Base-by-base conservation (phyloP, 2,888 invertebrate genomes). In the Rapana venosa region DNA sequence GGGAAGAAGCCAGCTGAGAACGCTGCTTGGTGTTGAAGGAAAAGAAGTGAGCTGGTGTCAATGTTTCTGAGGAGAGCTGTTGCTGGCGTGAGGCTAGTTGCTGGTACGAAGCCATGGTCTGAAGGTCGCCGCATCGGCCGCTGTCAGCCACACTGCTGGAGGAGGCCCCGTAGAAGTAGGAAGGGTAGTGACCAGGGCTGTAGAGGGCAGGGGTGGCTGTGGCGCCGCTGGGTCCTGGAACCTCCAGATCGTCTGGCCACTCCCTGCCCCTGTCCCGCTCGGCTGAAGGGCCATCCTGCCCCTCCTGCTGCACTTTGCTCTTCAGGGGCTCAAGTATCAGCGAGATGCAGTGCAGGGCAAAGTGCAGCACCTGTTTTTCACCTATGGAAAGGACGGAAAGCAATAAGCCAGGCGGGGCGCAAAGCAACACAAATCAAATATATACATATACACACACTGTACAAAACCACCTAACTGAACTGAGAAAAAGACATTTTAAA, bases 311-410 rank as follows among this genome's bases (percentile, higher is more conserved):
- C 85, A 84, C 32, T 47, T 61, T 77, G 84, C 36, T 83, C 87
- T 89, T 88, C 61, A 89, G 70, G 74, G 88, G 91, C 77, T 77
- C 84, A 74, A 91, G 88, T 77, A 90, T 85, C 61, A 79, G 74
- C 22, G 90, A 85, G 79, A 90, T 56, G 90, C 88, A 88, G 88
- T 90, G 88, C n/a, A 91, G 88, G 79, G 86, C 88, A 87, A 90
- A 90, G 47, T 88, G 88, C 74, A 91, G 90, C 61, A 87, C 87
- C 85, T 90, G 87, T 66, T 91, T 91, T 61, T 87, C 89, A 90
- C 89, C 90, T 90, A 89, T 83, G 83, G 79, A 79, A 88, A 88
- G 84, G 89, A 89, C 89, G 89, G 70, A 89, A 89, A 89, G 89
- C 89, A 85, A 47, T 87, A 84, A 88, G 87, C 84, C 90, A 90